Conservation (phyloP, 2,113 vertebrate species). For the Microtus pennsylvanicus region DNA sequence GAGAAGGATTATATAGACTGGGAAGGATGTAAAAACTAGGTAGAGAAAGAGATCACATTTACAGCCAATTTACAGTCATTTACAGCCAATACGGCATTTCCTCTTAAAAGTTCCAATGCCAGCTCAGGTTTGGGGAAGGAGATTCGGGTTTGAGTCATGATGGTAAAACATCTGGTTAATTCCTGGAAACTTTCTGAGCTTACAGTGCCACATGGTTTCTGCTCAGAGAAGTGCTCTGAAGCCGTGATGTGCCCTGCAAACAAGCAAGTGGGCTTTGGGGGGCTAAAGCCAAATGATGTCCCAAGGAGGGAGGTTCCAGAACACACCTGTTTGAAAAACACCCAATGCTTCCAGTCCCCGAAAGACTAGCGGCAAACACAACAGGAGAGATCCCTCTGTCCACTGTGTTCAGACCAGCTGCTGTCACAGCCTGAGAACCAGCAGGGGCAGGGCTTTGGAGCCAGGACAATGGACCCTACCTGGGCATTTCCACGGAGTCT, state of each 20-base stretch:
- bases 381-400: neutral
- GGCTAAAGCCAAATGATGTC: neutral
- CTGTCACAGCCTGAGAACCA: too few species aligned
- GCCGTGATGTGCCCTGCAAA: accelerated
- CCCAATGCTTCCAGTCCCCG: neutral
- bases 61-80: neutral
- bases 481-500: neutral
- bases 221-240: accelerated
- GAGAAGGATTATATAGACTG: neutral
- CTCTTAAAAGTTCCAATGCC: neutral
- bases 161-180: accelerated
- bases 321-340: neutral
- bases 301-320: neutral
- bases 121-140: neutral
- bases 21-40: neutral
- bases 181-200: neutral
- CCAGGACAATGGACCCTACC: accelerated
- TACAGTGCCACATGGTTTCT: accelerated
- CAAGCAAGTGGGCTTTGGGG: accelerated
- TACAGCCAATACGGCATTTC: neutral
- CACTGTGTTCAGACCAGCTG: accelerated
- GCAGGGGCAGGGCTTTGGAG: neutral
- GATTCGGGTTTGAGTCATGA: neutral
- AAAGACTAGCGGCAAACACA: neutral
- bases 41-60: neutral